phyloP scores from a whole-genome alignment of 2,113 vertebrate genomes.

The Silurus asotus region DNA sequence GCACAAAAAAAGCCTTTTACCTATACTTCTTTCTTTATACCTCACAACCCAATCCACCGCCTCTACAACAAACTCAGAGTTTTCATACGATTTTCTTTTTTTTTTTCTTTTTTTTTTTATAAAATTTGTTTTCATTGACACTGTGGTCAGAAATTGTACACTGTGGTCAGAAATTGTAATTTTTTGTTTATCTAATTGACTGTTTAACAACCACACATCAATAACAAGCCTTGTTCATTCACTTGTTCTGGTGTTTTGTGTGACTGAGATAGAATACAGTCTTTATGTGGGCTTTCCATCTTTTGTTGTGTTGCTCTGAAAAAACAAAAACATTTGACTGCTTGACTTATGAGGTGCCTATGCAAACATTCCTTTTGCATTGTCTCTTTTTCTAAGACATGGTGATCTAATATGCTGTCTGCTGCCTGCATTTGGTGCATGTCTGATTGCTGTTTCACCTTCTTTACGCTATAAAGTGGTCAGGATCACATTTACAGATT shows the following conservation, averaged over 20 bases:
- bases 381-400: neutral
- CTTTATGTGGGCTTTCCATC: neutral
- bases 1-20: neutral
- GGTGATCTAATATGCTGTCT: conserved; percentile 10
- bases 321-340: neutral
- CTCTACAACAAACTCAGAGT: neutral
- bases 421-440: neutral
- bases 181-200: no score
- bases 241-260: no score
- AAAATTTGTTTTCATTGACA: no score
- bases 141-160: no score
- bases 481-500: neutral
- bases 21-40: neutral
- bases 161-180: no score
- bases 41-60: neutral
- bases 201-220: no score
- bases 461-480: neutral
- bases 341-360: neutral
- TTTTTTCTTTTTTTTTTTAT: no score
- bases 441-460: neutral
- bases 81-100: no score
- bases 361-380: neutral
- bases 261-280: neutral
- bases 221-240: no score
- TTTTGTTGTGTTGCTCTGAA: neutral